These are phyloP conservation scores for Hetaerina americana DNA, from an alignment of 1,140 invertebrate genomes.

Conservation along the genomic window DNA sequence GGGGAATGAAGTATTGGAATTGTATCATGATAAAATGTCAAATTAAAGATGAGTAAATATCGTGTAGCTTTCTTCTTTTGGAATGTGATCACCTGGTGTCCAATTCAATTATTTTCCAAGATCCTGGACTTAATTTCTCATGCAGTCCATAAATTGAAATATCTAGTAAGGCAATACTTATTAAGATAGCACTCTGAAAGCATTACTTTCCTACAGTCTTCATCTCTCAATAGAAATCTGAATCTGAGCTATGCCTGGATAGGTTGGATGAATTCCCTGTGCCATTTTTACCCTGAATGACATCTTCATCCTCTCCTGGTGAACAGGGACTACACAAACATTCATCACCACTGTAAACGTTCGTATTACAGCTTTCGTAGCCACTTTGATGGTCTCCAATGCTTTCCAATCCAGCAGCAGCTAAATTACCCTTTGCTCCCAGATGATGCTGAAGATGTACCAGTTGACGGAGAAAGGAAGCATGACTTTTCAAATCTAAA, in stretches of 20 bases:
- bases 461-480: neutral
- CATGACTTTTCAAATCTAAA: neutral
- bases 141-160: no score
- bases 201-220: neutral
- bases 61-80: no score
- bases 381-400: constrained; percentile 18
- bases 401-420: constrained; percentile 7
- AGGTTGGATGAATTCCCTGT: neutral
- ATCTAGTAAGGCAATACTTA: no score
- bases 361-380: neutral
- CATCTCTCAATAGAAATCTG: neutral
- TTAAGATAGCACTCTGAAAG: no score
- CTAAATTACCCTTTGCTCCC: neutral
- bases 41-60: no score
- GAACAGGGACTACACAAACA: neutral
- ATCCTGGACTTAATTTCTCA: no score
- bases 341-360: neutral
- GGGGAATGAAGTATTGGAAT: no score
- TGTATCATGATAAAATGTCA: no score
- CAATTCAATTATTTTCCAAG: no score
- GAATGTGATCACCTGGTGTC: no score
- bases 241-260: neutral
- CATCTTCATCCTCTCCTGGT: neutral
- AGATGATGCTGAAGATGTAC: neutral
- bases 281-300: neutral